Evolutionary conservation across 2,113 vertebrate genomes (phyloP).

Genomic region (Callipepla squamata): DNA sequence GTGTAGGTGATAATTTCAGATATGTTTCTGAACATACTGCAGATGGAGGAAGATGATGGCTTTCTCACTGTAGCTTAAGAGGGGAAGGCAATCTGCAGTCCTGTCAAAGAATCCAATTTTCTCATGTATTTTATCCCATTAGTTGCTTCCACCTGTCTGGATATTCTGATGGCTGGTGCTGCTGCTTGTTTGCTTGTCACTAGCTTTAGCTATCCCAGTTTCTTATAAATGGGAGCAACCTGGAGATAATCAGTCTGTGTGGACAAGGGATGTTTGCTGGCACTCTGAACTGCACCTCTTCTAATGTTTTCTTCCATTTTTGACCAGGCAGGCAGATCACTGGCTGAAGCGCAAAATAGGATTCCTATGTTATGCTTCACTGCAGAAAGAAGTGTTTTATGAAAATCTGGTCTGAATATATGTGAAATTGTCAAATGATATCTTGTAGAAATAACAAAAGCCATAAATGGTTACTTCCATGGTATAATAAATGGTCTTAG

Average conservation of each 20-base stretch:
- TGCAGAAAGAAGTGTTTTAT: background rate
- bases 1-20: background rate
- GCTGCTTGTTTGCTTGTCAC: background rate
- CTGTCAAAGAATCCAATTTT: rapidly evolving
- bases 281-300: background rate
- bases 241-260: background rate
- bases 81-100: background rate
- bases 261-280: background rate
- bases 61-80: background rate
- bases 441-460: background rate
- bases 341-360: background rate
- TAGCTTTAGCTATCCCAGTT: background rate
- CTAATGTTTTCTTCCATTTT: background rate
- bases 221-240: background rate
- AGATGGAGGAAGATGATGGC: background rate
- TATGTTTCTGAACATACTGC: background rate
- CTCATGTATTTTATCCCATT: background rate
- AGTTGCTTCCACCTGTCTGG: background rate
- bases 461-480: rapidly evolving
- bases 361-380: background rate
- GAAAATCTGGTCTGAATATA: background rate
- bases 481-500: background rate
- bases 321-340: background rate
- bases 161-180: background rate
- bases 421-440: background rate